phyloP scores from a whole-genome alignment of 2,113 vertebrate genomes.

The Cephalopterus ornatus region DNA sequence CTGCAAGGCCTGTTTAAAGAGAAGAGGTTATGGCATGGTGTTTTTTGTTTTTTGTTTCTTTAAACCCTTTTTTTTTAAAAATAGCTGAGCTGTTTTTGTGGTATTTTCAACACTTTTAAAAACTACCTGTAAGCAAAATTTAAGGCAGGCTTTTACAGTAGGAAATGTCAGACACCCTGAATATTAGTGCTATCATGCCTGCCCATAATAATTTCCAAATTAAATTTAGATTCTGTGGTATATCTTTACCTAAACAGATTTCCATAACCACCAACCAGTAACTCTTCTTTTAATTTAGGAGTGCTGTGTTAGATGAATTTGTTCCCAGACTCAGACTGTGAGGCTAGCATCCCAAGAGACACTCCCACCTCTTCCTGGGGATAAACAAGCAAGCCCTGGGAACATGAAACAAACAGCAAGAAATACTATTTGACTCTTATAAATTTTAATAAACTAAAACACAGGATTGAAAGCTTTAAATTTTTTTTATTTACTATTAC shows the following conservation, averaged over 20 bases:
- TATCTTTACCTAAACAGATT: slow-evolving; percentile 38
- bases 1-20: neutral
- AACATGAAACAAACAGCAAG: slow-evolving; percentile 43
- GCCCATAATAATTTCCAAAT: slow-evolving; percentile 22
- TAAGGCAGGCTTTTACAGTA: neutral
- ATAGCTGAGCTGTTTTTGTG: neutral
- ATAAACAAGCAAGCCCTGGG: slow-evolving; percentile 45
- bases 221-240: slow-evolving; percentile 3
- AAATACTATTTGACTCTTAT: slow-evolving; percentile 44
- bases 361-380: slow-evolving; percentile 57
- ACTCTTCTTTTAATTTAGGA: slow-evolving; percentile 55
- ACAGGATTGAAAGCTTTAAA: neutral
- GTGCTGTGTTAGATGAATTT: slow-evolving; percentile 23
- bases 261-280: slow-evolving; percentile 45
- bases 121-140: neutral
- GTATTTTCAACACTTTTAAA: neutral
- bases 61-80: neutral
- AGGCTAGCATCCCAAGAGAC: slow-evolving; percentile 33
- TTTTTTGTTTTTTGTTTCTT: neutral
- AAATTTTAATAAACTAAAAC: slow-evolving; percentile 36
- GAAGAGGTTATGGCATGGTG: neutral
- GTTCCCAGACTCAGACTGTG: slow-evolving; percentile 36
- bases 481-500: slow-evolving; percentile 12
- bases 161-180: neutral
- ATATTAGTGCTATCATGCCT: neutral